Evolutionary conservation across 92 coral and sea anemone genomes (phyloP).

Genomic region (Parazoanthus darwini): DNA sequence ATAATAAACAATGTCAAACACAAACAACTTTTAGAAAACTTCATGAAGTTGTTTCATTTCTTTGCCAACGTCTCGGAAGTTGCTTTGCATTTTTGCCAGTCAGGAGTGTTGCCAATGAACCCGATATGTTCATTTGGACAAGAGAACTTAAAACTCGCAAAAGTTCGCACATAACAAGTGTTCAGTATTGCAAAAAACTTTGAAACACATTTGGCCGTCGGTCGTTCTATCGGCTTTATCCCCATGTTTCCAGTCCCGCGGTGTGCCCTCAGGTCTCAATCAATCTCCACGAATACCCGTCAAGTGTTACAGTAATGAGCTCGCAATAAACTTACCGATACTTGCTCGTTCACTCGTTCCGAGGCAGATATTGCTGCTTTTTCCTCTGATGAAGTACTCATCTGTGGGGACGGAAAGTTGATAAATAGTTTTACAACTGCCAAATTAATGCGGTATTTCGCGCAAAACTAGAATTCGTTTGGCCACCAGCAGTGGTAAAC

Average conservation of each 20-base stretch:
- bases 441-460: slow-evolving; percentile 39
- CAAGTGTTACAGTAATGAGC: slow-evolving; percentile 56
- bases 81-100: slow-evolving; percentile 28
- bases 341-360: slow-evolving; percentile 79
- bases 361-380: slow-evolving; percentile 78
- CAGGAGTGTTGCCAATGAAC: slow-evolving; percentile 37
- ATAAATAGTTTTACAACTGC: slow-evolving; percentile 29
- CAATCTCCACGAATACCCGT: slow-evolving; percentile 24
- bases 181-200: not conserved
- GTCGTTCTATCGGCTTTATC: not conserved
- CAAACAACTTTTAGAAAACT: not conserved
- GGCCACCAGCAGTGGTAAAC: slow-evolving; percentile 58
- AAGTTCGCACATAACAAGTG: not conserved
- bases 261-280: slow-evolving; percentile 33
- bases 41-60: not conserved
- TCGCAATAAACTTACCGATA: slow-evolving; percentile 70
- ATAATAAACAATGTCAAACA: slow-evolving; percentile 26
- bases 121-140: slow-evolving; percentile 5
- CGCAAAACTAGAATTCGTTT: slow-evolving; percentile 37
- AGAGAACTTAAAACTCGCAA: not conserved
- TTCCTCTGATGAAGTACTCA: slow-evolving; percentile 90
- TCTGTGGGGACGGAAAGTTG: slow-evolving; percentile 54
- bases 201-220: not conserved
- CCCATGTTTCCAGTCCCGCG: not conserved
- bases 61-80: not conserved